These are phyloP conservation scores for Ameiurus melas DNA, from an alignment of 2,113 vertebrate genomes.

Conservation along the genomic window DNA sequence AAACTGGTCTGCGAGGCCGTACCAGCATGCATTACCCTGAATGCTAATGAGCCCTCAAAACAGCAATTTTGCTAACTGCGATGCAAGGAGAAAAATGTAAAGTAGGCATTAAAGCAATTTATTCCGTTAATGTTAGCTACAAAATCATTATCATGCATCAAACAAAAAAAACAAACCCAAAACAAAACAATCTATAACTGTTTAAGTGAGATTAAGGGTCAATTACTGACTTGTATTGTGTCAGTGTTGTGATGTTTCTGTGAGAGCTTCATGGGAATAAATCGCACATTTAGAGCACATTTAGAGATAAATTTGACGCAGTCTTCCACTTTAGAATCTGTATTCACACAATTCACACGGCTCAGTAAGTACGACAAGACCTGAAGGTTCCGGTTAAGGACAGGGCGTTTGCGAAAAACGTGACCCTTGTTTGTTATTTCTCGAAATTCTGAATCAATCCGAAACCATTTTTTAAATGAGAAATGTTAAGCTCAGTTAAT, in stretches of 20 bases:
- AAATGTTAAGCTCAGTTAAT: neutral
- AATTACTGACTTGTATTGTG: neutral
- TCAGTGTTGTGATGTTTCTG: neutral
- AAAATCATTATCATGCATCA: slow-evolving; percentile 23
- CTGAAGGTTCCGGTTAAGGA: neutral
- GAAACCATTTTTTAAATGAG: neutral
- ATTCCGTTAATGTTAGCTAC: neutral
- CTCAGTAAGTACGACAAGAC: neutral
- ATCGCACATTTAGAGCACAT: neutral
- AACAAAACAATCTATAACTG: neutral
- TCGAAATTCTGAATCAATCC: neutral
- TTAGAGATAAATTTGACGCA: neutral
- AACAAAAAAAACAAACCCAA: neutral
- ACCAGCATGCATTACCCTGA: neutral
- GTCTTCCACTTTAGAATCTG: neutral
- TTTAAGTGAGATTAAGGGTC: slow-evolving; percentile 28
- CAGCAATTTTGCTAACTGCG: neutral
- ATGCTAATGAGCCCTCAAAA: neutral
- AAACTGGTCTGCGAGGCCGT: neutral
- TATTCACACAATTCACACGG: neutral
- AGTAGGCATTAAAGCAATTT: slow-evolving; percentile 8
- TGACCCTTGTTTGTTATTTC: neutral
- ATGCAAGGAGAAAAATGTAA: neutral
- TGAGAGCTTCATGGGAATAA: neutral
- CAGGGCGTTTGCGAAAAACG: neutral